Evolutionary conservation across 2,888 invertebrate species (phyloP).

Genomic region (Drosophila pegasa): DNA sequence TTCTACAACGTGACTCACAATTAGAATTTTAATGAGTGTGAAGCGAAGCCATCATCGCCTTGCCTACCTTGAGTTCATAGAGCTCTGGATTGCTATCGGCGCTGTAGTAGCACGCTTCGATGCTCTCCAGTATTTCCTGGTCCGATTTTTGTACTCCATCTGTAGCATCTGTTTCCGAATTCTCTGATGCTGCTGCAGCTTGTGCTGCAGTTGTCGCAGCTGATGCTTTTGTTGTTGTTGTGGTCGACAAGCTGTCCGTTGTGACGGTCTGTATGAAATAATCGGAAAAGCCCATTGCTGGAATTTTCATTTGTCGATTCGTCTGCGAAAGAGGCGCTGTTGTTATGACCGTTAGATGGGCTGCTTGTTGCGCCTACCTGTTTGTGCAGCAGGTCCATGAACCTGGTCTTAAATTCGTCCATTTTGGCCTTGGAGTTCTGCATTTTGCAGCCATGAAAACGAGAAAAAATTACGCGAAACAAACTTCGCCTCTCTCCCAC

Average conservation of each 20-base stretch:
- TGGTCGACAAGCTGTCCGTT: constrained; percentile 64
- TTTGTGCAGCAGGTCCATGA: constrained; percentile 84
- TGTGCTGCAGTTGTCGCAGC: background rate
- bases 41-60: background rate
- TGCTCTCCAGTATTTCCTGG: constrained; percentile 84
- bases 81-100: constrained; percentile 81
- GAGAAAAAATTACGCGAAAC: constrained; percentile 59
- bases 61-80: constrained; percentile 82
- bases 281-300: constrained; percentile 85
- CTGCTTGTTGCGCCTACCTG: constrained; percentile 70
- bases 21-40: background rate
- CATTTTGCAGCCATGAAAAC: constrained; percentile 73
- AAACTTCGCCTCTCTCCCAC: constrained; percentile 48
- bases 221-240: constrained; percentile 26
- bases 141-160: constrained; percentile 80
- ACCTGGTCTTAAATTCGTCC: constrained; percentile 84
- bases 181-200: constrained; percentile 14
- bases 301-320: constrained; percentile 84
- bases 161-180: constrained; percentile 43
- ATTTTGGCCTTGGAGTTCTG: constrained; percentile 81
- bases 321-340: constrained; percentile 54
- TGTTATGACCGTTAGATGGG: background rate
- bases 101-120: constrained; percentile 82
- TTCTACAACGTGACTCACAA: constrained; percentile 62
- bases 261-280: constrained; percentile 84